These are phyloP conservation scores for Itoplectis maculator DNA, from an alignment of 2,888 invertebrate species.

Conservation along the genomic window DNA sequence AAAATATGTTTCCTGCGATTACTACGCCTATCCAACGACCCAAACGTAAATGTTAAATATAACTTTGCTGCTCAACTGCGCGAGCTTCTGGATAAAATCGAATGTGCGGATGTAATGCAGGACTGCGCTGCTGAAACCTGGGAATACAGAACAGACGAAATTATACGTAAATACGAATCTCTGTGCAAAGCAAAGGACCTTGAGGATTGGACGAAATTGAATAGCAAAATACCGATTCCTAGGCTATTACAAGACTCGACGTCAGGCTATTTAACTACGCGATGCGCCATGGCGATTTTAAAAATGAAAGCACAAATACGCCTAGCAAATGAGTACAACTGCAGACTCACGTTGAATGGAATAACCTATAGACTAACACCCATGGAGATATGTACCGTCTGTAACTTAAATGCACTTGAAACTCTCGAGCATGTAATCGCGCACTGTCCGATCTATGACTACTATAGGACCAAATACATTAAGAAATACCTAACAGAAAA, in stretches of 20 bases:
- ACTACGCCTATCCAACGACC: not conserved
- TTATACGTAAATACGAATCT: not conserved
- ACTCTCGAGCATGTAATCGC: conserved; percentile 7
- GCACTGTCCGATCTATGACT: conserved; percentile 1
- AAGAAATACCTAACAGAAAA: not conserved
- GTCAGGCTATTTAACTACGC: not conserved
- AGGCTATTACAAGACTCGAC: conserved; percentile 1
- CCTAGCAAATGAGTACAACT: not conserved
- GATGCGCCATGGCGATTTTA: not conserved
- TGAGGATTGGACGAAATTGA: conserved; percentile 3
- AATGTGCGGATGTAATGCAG: conserved; percentile 5
- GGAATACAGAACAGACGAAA: not conserved
- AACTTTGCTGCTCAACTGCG: conserved; percentile 9
- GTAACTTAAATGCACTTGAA: not conserved
- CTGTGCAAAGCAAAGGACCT: not conserved
- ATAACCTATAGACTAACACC: not conserved
- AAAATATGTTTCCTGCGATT: conserved; percentile 25
- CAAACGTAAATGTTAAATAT: not conserved
- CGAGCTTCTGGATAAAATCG: conserved; percentile 6
- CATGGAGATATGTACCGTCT: not conserved
- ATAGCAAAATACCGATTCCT: conserved; percentile 3
- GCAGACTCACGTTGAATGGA: not conserved
- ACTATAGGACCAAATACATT: not conserved
- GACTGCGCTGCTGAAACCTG: not conserved
- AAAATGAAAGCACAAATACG: conserved; percentile 6